These are phyloP conservation scores for Onychomys arenicola DNA, from an alignment of 2,797 vertebrate genomes.

Conservation along the genomic window DNA sequence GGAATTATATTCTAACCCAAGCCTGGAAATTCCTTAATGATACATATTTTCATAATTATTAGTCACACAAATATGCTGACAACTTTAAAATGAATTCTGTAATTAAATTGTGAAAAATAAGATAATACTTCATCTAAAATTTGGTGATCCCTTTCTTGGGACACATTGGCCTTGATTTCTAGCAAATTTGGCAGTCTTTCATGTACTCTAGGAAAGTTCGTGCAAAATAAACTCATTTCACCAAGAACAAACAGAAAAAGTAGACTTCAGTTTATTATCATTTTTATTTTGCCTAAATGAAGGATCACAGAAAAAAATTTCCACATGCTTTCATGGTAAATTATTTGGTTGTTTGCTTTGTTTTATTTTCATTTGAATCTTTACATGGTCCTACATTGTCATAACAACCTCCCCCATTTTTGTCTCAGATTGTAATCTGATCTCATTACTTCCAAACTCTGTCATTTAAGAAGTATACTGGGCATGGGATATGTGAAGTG, in stretches of 20 bases:
- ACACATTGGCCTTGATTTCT: constrained; percentile 56
- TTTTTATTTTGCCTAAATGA: constrained; percentile 35
- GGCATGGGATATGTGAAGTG: background rate
- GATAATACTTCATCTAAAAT: constrained; percentile 30
- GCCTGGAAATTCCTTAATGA: constrained; percentile 7
- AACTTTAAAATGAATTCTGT: constrained; percentile 6
- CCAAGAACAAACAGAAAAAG: constrained; percentile 50
- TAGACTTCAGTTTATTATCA: constrained; percentile 49
- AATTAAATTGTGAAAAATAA: constrained; percentile 10
- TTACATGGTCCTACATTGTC: background rate
- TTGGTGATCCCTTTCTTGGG: constrained; percentile 27
- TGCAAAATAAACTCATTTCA: constrained; percentile 45
- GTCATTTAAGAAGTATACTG: background rate
- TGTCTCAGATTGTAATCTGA: background rate
- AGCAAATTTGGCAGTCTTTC: constrained; percentile 55
- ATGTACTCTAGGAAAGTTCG: constrained; percentile 47
- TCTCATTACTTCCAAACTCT: constrained; percentile 4
- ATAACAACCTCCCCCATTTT: background rate
- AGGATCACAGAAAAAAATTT: background rate
- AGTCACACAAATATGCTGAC: background rate
- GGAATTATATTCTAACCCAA: background rate
- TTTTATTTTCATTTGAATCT: constrained; percentile 41
- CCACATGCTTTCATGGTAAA: background rate
- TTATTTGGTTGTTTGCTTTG: background rate
- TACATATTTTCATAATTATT: background rate